Conservation (phyloP, 2,797 vertebrate species). For the Acanthopagrus latus region DNA sequence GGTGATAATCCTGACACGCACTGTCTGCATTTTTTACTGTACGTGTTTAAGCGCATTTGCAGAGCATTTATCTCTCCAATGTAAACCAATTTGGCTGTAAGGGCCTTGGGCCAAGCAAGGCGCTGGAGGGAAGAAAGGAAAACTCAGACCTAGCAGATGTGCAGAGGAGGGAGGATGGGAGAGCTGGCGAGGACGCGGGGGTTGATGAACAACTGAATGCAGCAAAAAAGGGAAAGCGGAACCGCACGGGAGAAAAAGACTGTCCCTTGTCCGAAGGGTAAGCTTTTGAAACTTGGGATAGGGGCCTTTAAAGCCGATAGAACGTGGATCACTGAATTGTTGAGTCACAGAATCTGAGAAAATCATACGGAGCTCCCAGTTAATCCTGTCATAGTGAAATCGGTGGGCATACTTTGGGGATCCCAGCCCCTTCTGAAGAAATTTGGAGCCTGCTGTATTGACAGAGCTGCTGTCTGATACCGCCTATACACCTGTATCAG, state of each 20-base stretch:
- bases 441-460: conserved; percentile 77
- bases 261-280: conserved; percentile 82
- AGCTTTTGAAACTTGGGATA: conserved; percentile 83
- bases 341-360: conserved; percentile 86
- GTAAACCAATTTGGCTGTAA: conserved; percentile 91
- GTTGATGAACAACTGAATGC: conserved; percentile 79
- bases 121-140: conserved; percentile 80
- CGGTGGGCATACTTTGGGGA: conserved; percentile 66
- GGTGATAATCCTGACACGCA: conserved; percentile 90
- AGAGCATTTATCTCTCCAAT: conserved; percentile 89
- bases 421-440: conserved; percentile 69
- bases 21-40: conserved; percentile 90
- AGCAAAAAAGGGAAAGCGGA: conserved; percentile 76
- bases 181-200: conserved; percentile 69
- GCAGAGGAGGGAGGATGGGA: conserved; percentile 70
- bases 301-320: conserved; percentile 82
- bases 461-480: conserved; percentile 82
- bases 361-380: conserved; percentile 79
- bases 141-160: conserved; percentile 86
- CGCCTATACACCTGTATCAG: conserved; percentile 85
- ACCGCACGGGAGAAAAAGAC: conserved; percentile 73
- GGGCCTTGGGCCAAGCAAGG: conserved; percentile 85
- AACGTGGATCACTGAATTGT: conserved; percentile 86
- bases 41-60: conserved; percentile 90
- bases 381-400: conserved; percentile 84